A percentile compares a stretch with the other conserved stretches of the same genome.
These are phyloP conservation scores for Pseudomyrmex sp. DNA, from an alignment of 1,140 invertebrate genomes.

Conservation along the genomic window DNA sequence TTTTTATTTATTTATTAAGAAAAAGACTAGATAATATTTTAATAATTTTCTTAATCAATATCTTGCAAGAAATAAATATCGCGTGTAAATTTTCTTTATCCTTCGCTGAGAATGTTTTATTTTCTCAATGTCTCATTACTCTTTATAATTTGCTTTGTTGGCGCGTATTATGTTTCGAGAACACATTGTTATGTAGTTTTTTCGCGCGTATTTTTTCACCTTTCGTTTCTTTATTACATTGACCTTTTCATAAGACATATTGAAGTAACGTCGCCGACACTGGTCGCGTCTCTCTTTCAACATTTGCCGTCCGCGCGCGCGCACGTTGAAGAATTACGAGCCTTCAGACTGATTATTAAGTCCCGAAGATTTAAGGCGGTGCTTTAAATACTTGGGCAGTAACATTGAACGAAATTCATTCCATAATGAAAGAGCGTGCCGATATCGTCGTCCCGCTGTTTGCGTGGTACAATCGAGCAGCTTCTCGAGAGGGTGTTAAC, in stretches of 20 bases:
- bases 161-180: no score
- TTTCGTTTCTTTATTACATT: no score
- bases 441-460: constrained; percentile 32
- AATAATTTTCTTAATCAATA: no score
- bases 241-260: no score
- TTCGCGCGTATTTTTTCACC: no score
- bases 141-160: no score
- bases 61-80: no score
- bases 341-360: constrained; percentile 57
- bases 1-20: constrained; percentile 5
- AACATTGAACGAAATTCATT: constrained; percentile 59
- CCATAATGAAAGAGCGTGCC: constrained; percentile 46
- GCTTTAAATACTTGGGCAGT: constrained; percentile 65
- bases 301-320: background rate
- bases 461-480: background rate
- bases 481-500: constrained; percentile 36
- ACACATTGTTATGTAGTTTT: no score
- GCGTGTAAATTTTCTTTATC: background rate
- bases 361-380: constrained; percentile 59
- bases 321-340: constrained; percentile 41
- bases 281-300: background rate
- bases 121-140: no score
- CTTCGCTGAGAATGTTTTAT: background rate
- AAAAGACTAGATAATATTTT: constrained; percentile 4
- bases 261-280: background rate